A percentile compares a stretch with the other conserved stretches of the same genome.
Evolutionary conservation across 2,888 invertebrate species (phyloP).

Genomic region (Digitonthophagus gazella): DNA sequence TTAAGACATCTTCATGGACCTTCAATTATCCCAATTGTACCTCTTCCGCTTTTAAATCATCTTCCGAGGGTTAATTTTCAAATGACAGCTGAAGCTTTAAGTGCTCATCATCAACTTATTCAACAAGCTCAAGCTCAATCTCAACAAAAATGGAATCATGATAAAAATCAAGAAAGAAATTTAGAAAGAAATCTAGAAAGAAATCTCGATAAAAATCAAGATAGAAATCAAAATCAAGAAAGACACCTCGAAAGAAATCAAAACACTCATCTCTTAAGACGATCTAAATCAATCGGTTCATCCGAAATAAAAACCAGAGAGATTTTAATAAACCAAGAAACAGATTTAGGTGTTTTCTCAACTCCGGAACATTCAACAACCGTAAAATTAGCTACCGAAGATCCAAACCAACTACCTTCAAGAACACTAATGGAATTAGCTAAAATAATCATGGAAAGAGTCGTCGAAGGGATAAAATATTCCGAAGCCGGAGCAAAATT

Average conservation of each 20-base stretch:
- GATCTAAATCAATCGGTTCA: constrained; percentile 79
- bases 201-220: too few relatives aligned
- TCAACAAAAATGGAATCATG: constrained; percentile 36
- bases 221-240: too few relatives aligned
- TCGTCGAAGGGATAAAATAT: constrained; percentile 73
- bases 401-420: constrained; percentile 74
- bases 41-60: constrained; percentile 55
- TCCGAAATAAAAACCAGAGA: constrained; percentile 70
- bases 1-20: constrained; percentile 56
- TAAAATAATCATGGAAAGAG: constrained; percentile 74
- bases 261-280: constrained; percentile 59
- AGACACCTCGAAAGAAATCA: too few relatives aligned
- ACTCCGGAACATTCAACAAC: constrained; percentile 70
- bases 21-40: constrained; percentile 41
- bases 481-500: constrained; percentile 82
- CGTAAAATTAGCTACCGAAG: constrained; percentile 74
- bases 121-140: constrained; percentile 41
- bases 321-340: constrained; percentile 61
- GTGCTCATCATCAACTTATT: constrained; percentile 51
- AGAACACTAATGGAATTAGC: constrained; percentile 82
- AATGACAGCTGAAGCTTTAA: constrained; percentile 54
- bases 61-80: constrained; percentile 62
- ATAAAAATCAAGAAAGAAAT: too few relatives aligned
- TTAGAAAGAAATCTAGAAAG: too few relatives aligned
- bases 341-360: constrained; percentile 74